Base-by-base conservation (phyloP, 2,113 vertebrate species). In the Vicugna pacos region DNA sequence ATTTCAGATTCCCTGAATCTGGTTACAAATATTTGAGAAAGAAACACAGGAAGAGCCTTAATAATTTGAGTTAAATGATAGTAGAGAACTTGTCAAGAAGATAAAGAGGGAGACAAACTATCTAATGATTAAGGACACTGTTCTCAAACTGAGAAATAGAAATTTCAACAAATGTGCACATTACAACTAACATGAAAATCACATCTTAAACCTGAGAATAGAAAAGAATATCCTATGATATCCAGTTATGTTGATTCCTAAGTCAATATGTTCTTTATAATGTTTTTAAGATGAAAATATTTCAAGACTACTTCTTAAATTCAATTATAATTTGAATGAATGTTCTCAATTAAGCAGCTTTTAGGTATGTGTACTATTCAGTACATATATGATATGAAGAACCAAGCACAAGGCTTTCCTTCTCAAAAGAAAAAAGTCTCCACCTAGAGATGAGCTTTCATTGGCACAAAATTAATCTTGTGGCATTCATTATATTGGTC, bases 1-100 rank as follows among this genome's bases (percentile, higher is more conserved):
- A 65, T 14, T 80, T 22, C 46, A 35, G 2, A 3, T 93, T 82
- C 11, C 20, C 30, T 88, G n/a, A 19, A 56, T 48, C 26, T 82
- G 82, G 26, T 28, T 58, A 75, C 46, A 93, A 93, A 72, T 67
- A 4, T 81, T 80, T 95, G 42, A 92, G 38, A 12, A 87, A 93
- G 22, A 91, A 76, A 50, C 11, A 62, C 16, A 91, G 3, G 42
- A 89, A 89, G 5, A 83, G 30, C 7, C 46, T 90, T 54, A 69
- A 48, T 75, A 64, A 62, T 73, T 64, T 94, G 67, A 86, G 42
- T 77, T 54, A 89, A 89, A 73, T 64, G n/a, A 14, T n/a, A 94
- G 19, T 48, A 81, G 30, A 89, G 16, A 88, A 62, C 12, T 82
- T 56, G 13, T 73, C 26, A 60, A 30, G 54, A 62, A 82, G n/a